Evolutionary conservation across 35 echinoderm and acorn worm genomes (phyloP).

Genomic region (Strongylocentrotus purpuratus): DNA sequence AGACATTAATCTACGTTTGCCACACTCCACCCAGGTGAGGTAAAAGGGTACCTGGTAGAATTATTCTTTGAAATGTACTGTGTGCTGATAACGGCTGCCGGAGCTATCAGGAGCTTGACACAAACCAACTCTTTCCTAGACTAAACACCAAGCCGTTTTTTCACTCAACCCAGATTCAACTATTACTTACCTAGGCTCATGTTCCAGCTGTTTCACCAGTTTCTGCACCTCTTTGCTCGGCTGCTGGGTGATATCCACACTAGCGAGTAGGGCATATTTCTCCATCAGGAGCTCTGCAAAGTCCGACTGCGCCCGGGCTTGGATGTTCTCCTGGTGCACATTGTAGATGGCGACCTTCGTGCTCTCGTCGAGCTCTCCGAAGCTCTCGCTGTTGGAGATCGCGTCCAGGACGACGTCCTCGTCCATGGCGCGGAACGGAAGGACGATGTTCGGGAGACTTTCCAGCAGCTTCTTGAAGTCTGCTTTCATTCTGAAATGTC

Average conservation of each 20-base stretch:
- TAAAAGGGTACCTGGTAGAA: too few relatives aligned
- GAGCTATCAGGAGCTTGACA: too few relatives aligned
- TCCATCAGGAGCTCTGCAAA: conserved; percentile 82
- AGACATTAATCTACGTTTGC: too few relatives aligned
- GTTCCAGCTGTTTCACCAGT: conserved; percentile 26
- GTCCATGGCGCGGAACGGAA: conserved; percentile 66
- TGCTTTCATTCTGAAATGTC: conserved; percentile 79
- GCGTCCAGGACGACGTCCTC: conserved; percentile 57
- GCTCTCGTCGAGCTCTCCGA: conserved; percentile 54
- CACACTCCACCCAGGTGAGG: too few relatives aligned
- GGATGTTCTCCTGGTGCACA: conserved; percentile 74
- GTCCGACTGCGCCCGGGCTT: conserved; percentile 43
- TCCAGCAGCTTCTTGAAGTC: conserved; percentile 85
- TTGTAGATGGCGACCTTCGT: conserved; percentile 77
- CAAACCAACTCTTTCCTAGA: too few relatives aligned
- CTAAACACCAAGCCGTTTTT: too few relatives aligned
- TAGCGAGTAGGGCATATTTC: conserved; percentile 55
- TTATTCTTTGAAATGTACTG: too few relatives aligned
- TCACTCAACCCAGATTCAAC: not conserved
- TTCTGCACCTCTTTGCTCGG: conserved; percentile 34
- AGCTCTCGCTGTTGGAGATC: conserved; percentile 66
- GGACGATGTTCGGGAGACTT: conserved; percentile 59
- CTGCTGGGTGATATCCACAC: conserved; percentile 56
- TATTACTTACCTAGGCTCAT: conserved; percentile 49
- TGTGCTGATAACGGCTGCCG: too few relatives aligned